Percentiles rank a stretch among this genome's conserved stretches.
Conservation (phyloP, 2,113 vertebrate species). For the Sula dactylatra region DNA sequence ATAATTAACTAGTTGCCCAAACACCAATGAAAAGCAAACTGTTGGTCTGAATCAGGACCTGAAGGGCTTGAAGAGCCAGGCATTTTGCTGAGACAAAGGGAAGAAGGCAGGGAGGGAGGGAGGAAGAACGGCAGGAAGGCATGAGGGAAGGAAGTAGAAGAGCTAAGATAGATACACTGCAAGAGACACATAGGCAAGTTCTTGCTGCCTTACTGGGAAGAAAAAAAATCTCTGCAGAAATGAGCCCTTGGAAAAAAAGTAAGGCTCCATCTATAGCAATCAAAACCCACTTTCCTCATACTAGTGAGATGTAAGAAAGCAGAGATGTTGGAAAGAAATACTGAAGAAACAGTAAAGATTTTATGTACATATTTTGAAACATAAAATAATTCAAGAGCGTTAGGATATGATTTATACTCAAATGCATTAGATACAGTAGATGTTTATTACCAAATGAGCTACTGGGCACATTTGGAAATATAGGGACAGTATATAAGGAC, state of each 20-base stretch:
- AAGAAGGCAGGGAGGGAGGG: background rate
- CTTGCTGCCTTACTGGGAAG: background rate
- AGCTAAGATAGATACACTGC: background rate
- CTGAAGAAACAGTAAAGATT: background rate
- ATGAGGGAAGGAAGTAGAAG: background rate
- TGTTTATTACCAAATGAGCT: background rate
- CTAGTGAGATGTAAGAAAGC: background rate
- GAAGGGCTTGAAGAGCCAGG: background rate
- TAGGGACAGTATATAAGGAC: background rate
- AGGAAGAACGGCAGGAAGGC: background rate
- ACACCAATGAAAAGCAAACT: background rate
- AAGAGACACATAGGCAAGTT: background rate
- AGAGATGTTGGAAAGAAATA: background rate
- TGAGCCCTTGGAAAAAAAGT: background rate
- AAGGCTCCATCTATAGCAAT: background rate
- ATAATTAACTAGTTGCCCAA: background rate
- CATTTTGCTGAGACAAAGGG: background rate
- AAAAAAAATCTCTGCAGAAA: background rate
- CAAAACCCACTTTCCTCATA: background rate
- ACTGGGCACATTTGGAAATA: background rate
- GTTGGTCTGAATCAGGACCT: background rate
- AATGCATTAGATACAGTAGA: background rate
- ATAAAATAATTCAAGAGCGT: background rate
- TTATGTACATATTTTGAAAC: background rate
- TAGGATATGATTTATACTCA: background rate